phyloP scores from a whole-genome alignment of 2,113 vertebrate genomes.

The Pelecanoides urinatrix region DNA sequence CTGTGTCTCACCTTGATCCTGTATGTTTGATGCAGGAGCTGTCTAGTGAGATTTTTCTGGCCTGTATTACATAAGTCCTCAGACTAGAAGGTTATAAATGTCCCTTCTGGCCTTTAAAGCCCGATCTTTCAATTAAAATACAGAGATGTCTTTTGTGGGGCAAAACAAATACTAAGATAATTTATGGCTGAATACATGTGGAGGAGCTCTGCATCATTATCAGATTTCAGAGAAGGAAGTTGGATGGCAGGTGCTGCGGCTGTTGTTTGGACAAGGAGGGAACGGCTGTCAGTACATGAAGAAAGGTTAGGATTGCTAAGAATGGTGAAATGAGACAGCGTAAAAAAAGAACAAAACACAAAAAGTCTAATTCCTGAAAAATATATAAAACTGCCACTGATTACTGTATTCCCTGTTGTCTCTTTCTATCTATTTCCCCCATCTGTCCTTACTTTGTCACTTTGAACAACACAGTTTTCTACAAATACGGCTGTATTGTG shows the following conservation, averaged over 20 bases:
- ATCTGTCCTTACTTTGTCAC: not conserved
- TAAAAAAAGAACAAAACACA: not conserved
- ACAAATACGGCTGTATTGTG: not conserved
- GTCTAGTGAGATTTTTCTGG: not conserved
- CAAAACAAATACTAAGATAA: not conserved
- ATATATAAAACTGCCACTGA: not conserved
- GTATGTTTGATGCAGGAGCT: not conserved
- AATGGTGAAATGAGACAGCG: not conserved
- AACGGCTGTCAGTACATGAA: not conserved
- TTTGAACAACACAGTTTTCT: not conserved
- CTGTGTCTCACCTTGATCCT: not conserved
- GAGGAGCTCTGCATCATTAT: not conserved
- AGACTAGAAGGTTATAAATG: not conserved
- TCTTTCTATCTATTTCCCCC: not conserved
- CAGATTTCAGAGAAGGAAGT: not conserved
- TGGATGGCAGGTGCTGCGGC: not conserved
- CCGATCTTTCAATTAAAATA: conserved; percentile 8
- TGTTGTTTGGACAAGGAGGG: not conserved
- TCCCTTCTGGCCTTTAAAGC: not conserved
- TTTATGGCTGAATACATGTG: not conserved
- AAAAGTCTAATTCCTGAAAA: not conserved
- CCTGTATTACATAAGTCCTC: not conserved
- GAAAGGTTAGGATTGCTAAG: not conserved
- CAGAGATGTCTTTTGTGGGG: not conserved
- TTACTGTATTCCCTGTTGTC: not conserved